Evolutionary conservation across 2,888 invertebrate genomes (phyloP), one percentile per base, ranked within the genome.

Genomic region (Plagodis dolabraria): DNA sequence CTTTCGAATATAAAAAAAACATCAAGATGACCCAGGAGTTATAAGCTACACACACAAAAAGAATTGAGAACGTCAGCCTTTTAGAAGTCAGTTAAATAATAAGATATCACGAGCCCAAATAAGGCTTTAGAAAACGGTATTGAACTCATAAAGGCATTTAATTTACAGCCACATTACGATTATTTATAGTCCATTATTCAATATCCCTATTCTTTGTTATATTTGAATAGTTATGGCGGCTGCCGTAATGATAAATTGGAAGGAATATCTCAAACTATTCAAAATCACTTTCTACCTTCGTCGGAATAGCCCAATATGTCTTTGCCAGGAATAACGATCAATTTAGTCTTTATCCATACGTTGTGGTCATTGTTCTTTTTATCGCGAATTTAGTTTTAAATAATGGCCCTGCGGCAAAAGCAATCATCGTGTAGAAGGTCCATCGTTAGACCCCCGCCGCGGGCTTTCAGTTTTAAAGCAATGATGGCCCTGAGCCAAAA

Each of bases 241-340:
- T 76, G 71, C 65, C 70, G 63, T 73, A 75, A 74, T 75, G 79
- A 80, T 83, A 83, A 83, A 84, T 84, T 71, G 76, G 55, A 56
- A 63, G 71, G 65, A 74, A 83, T 83, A 84, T 83, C 79, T 82
- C 80, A 76, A 81, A 84, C 83, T 82, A 84, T 85, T 84, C 79
- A 81, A 83, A 83, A 82, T 84, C 83, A 80, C 79, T 82, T 77
- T 75, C 76, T 71, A 68, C 66, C 73, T 53, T 66, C 64, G 68
- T 67, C 72, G 72, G 71, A 77, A 82, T 72, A 71, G 71, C 60
- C 69, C 71, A 58, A 81, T 82, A 79, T 79, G 74, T 79, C 74
- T 72, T 65, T 53, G 68, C 56, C 51, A 60, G 63, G 71, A 74
- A 73, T 77, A 75, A 72, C 71, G 60, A 60, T 55, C 69, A 74